phyloP scores from a whole-genome alignment of 1,140 invertebrate genomes.

The Pomacea maculata region DNA sequence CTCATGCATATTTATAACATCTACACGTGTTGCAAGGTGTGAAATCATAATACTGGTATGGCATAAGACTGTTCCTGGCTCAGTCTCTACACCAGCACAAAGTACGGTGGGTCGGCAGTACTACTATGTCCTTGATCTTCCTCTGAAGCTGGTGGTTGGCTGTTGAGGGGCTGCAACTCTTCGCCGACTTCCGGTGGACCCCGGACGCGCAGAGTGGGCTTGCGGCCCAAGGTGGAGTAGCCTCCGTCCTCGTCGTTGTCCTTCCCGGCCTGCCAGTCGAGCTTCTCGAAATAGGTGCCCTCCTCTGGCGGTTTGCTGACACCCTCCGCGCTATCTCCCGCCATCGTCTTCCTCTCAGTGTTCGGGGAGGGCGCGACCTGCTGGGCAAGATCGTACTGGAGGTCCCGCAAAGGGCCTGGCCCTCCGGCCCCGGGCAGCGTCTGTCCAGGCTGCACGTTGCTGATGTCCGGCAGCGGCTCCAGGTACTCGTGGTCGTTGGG shows the following conservation, averaged over 20 bases:
- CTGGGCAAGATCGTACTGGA: conserved; percentile 1
- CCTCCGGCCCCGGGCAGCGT: too few species aligned
- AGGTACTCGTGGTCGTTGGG: conserved; percentile 6
- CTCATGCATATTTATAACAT: too few species aligned
- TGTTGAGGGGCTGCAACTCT: conserved; percentile 1
- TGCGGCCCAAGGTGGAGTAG: conserved; percentile 1
- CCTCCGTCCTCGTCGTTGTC: conserved; percentile 7
- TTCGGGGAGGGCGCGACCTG: not conserved
- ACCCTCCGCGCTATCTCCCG: not conserved
- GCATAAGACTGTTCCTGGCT: too few species aligned
- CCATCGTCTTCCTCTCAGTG: too few species aligned
- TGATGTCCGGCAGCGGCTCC: conserved; percentile 8
- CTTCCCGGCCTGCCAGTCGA: not conserved
- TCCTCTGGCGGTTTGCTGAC: not conserved
- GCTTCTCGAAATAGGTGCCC: conserved; percentile 7
- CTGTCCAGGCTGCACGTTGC: not conserved
- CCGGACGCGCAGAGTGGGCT: not conserved
- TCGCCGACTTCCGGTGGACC: not conserved
- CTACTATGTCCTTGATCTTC: not conserved
- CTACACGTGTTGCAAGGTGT: too few species aligned
- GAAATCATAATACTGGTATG: too few species aligned
- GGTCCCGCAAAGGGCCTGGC: not conserved
- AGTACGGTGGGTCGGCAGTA: not conserved
- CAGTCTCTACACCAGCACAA: not conserved
- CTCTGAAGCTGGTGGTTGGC: not conserved